phyloP scores from a whole-genome alignment of 2,888 invertebrate genomes.

The Chymomyza caudatula region DNA sequence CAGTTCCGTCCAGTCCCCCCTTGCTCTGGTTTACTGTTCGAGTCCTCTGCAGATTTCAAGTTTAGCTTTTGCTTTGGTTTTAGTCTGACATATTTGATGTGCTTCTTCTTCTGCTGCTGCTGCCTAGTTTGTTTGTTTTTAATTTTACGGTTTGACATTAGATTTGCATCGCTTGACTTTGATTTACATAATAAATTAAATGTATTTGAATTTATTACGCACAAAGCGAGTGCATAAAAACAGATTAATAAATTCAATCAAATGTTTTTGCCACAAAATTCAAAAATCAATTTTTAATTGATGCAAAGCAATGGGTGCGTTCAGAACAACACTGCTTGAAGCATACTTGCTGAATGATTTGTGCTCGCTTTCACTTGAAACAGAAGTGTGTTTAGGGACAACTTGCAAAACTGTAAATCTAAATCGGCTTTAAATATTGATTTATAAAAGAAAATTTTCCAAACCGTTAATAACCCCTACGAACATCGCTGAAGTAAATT shows the following conservation, averaged over 20 bases:
- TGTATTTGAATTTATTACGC: neutral
- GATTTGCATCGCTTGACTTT: slow-evolving; percentile 33
- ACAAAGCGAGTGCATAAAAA: neutral
- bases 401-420: too few relatives aligned
- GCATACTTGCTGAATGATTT: too few relatives aligned
- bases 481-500: too few relatives aligned
- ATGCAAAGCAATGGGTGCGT: too few relatives aligned
- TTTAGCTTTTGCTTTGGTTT: neutral
- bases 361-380: too few relatives aligned
- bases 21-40: neutral
- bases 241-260: neutral
- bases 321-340: too few relatives aligned
- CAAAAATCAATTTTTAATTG: too few relatives aligned
- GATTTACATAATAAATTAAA: slow-evolving; percentile 63
- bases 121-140: slow-evolving; percentile 48
- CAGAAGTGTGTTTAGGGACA: too few relatives aligned
- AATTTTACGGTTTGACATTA: slow-evolving; percentile 35
- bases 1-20: neutral
- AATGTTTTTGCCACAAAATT: too few relatives aligned
- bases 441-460: too few relatives aligned
- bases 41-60: neutral
- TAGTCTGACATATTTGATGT: neutral
- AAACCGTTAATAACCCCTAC: too few relatives aligned
- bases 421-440: too few relatives aligned
- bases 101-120: neutral